Base-by-base conservation (phyloP, 2,113 vertebrate species). In the Camelus dromedarius region DNA sequence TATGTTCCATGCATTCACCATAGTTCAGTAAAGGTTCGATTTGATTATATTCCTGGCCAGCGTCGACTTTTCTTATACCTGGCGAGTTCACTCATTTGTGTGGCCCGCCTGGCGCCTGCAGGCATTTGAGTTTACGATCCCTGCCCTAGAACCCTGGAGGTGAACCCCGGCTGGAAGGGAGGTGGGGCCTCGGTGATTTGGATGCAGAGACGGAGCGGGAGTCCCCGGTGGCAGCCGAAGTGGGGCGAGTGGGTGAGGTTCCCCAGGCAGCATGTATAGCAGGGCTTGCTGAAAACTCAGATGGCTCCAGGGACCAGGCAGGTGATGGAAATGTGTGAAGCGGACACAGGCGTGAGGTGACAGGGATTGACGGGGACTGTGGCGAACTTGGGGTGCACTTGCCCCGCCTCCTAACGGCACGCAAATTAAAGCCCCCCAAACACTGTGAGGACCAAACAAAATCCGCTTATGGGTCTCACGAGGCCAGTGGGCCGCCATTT, bases 381-480 rank as follows among this genome's bases (percentile, higher is more conserved):
- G 97, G 97, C 96, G 91, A 97, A 98, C 96, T 80, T 83, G 91
- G 91, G 90, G 96, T 91, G 89, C 73, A 93, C 96, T 69, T 93
- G 89, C 97, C 95, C 91, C 11, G 4, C 93, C 93, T 58, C 93
- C 93, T 58, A 52, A 42, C 20, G 85, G 95, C 95, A 82, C 91
- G 93, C 93, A 96, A 96, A 97, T 94, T 93, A 16, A 88, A 88
- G 92, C 35, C 38, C 22, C 54, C 86, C 86, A 89, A 89, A 93
- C 95, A 96, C 91, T 38, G 70, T 82, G 93, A 98, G 96, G 97
- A 98, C 96, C 97, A 98, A 97, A 97, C 97, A 97, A 97, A 98
- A 91, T 70, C 91, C 24, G 42, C 88, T 83, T 62, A 93, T 75
- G 89, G 72, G 93, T 94, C 93, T 81, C 8, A 64, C 10, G 81